Conservation (phyloP, 1,140 invertebrate genomes). For the Schlechtendalia chinensis region DNA sequence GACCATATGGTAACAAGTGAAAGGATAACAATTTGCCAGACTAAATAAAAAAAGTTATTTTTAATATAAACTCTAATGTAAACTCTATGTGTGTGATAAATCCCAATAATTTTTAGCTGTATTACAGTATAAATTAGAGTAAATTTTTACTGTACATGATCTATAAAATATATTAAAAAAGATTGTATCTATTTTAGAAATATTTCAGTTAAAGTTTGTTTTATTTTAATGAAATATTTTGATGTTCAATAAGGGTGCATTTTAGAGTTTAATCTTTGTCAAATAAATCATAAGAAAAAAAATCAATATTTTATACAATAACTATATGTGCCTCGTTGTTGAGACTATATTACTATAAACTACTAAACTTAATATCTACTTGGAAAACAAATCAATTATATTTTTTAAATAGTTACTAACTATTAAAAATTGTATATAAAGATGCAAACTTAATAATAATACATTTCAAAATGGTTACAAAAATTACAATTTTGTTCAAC, state of each 20-base stretch:
- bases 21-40: too few relatives aligned
- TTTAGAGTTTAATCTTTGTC: background rate
- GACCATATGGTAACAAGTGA: too few relatives aligned
- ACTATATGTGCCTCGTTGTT: background rate
- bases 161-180: too few relatives aligned
- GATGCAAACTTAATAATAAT: constrained; percentile 37
- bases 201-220: background rate
- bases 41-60: too few relatives aligned
- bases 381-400: constrained; percentile 6
- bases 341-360: background rate
- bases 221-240: constrained; percentile 18
- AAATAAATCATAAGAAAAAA: background rate
- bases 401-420: background rate
- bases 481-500: constrained; percentile 37
- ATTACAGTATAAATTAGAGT: too few relatives aligned
- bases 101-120: too few relatives aligned
- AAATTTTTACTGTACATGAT: too few relatives aligned
- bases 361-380: constrained; percentile 9
- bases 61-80: too few relatives aligned
- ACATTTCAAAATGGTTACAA: constrained; percentile 13
- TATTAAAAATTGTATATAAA: constrained; percentile 34
- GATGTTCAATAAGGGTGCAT: background rate
- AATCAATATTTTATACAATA: background rate
- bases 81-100: too few relatives aligned
- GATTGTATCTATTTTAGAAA: background rate